A percentile compares a stretch with the other conserved stretches of the same genome.
Conservation (phyloP, 2,797 vertebrate genomes). For the Decapterus maruadsi region DNA sequence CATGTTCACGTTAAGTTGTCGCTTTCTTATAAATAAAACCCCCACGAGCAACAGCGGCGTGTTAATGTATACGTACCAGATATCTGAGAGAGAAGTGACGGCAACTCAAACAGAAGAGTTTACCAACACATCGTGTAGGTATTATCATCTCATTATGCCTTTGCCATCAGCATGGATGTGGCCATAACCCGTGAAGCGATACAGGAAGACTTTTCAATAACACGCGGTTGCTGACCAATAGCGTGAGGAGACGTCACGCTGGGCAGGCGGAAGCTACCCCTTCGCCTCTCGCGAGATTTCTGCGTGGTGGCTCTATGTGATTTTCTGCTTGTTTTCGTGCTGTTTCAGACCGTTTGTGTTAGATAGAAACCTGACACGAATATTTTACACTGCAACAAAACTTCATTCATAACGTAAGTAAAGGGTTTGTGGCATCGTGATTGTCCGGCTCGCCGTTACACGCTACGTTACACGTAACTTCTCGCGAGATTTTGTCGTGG, state of each 20-base stretch:
- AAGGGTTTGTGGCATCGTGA: too few relatives aligned
- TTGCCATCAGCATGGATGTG: neutral
- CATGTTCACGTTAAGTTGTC: neutral
- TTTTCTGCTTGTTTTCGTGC: neutral
- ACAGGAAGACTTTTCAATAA: constrained; percentile 45
- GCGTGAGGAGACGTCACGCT: neutral
- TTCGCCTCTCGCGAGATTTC: constrained; percentile 58
- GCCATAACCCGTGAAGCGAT: neutral
- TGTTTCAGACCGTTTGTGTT: constrained; percentile 8
- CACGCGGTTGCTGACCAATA: constrained; percentile 52
- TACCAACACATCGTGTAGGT: neutral
- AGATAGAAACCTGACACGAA: too few relatives aligned
- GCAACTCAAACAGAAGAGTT: neutral
- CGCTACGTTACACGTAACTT: neutral
- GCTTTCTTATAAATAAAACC: neutral
- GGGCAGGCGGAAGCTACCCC: neutral
- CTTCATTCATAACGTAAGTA: too few relatives aligned
- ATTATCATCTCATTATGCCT: neutral
- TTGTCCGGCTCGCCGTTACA: too few relatives aligned
- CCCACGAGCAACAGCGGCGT: too few relatives aligned
- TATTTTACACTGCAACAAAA: too few relatives aligned
- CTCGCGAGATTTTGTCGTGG: constrained; percentile 51
- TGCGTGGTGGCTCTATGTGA: rapidly evolving
- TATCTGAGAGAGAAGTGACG: constrained; percentile 1
- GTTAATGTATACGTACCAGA: neutral